phyloP scores from a whole-genome alignment of 2,113 vertebrate genomes.

The Siniperca knerii region DNA sequence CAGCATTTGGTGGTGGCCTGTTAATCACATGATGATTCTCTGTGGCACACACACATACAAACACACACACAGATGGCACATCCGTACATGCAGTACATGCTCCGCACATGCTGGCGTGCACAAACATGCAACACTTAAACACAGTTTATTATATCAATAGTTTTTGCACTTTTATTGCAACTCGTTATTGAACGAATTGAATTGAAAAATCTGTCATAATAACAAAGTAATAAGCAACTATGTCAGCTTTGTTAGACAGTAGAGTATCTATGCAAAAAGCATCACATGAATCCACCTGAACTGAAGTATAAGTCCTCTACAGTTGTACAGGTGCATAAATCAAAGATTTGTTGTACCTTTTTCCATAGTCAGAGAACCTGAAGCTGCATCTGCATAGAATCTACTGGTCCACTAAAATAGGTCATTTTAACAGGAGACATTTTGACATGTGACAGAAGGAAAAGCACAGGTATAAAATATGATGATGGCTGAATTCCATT shows the following conservation, averaged over 20 bases:
- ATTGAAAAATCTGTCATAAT: background rate
- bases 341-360: too few relatives aligned
- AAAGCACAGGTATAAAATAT: background rate
- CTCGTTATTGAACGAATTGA: background rate
- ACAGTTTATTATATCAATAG: background rate
- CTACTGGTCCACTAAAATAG: background rate
- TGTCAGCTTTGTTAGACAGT: background rate
- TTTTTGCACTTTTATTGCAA: background rate
- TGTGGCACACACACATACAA: background rate
- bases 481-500: too few relatives aligned
- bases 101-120: background rate
- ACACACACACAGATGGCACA: background rate
- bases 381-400: background rate
- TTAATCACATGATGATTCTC: constrained; percentile 27
- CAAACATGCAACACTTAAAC: background rate
- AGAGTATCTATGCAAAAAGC: background rate
- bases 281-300: too few relatives aligned
- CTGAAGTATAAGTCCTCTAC: background rate
- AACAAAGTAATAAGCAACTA: background rate
- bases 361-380: background rate
- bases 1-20: background rate
- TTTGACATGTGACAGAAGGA: background rate
- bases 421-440: background rate
- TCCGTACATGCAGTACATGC: background rate
- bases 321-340: background rate